Evolutionary conservation across 2,797 vertebrate genomes (phyloP).

Genomic region (Rhinogobio ventralis): DNA sequence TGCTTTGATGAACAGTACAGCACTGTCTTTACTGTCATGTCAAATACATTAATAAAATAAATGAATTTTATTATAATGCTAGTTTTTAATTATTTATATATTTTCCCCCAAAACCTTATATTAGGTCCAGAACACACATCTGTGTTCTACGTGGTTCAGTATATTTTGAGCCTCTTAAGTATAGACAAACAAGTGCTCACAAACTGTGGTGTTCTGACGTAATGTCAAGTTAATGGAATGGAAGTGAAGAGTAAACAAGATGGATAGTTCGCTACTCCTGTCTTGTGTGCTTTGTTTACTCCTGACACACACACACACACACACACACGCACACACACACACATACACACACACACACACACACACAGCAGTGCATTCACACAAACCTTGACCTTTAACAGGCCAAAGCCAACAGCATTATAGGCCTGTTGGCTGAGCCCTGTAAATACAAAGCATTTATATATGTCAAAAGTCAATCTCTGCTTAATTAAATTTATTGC

Average conservation of each 20-base stretch:
- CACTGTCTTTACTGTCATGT: no score
- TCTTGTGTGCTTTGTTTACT: not conserved
- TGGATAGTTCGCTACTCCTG: not conserved
- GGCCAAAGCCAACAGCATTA: conserved; percentile 27
- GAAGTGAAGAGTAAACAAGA: not conserved
- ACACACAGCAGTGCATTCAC: not conserved
- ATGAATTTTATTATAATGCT: no score
- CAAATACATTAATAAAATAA: no score
- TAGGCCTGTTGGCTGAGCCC: conserved; percentile 17
- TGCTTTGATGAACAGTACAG: no score
- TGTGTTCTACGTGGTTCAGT: not conserved
- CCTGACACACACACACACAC: not conserved
- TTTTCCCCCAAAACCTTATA: not conserved
- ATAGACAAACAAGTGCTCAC: not conserved
- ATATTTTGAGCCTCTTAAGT: not conserved
- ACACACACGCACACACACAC: conserved; percentile 20
- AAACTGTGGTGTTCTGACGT: not conserved
- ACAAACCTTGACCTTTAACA: conserved; percentile 34
- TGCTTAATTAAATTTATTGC: conserved; percentile 57
- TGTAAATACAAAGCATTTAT: conserved; percentile 50
- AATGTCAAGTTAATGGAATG: not conserved
- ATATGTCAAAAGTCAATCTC: conserved; percentile 47
- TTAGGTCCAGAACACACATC: not conserved
- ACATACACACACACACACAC: not conserved
- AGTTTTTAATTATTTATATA: no score